Conservation (phyloP, 2,113 vertebrate species). For the Cyanistes caeruleus region DNA sequence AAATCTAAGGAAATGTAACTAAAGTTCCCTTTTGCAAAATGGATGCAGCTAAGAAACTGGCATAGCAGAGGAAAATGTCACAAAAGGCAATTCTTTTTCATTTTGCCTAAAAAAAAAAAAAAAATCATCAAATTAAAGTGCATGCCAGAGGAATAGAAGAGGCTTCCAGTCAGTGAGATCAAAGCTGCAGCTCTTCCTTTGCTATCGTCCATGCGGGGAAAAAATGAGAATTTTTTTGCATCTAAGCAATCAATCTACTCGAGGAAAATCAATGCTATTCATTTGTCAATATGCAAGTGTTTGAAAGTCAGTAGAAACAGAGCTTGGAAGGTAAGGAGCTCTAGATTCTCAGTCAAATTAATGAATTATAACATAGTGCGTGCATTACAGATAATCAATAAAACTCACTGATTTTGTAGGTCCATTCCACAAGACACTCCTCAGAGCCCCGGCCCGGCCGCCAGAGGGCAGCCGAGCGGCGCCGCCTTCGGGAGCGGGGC, state of each 20-base stretch:
- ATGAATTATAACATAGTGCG: not conserved
- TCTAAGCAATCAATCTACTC: not conserved
- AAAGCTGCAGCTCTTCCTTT: constrained; percentile 28
- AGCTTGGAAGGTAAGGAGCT: not conserved
- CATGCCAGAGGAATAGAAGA: not conserved
- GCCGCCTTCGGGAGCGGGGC: not conserved
- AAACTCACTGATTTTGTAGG: not conserved
- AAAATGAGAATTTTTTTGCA: not conserved
- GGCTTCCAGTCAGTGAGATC: not conserved
- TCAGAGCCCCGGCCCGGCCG: not conserved
- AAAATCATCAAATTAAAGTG: not conserved
- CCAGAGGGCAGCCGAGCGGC: constrained; percentile 2
- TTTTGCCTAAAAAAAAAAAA: not conserved
- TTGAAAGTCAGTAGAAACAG: not conserved
- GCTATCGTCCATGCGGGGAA: not conserved
- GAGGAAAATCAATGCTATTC: not conserved
- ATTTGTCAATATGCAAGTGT: not conserved
- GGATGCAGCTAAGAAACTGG: not conserved
- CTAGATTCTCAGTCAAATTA: not conserved
- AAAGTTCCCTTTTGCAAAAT: not conserved
- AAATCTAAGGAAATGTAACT: not conserved
- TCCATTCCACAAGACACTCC: not conserved
- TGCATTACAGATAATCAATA: not conserved
- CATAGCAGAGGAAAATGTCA: not conserved
- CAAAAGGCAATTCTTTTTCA: constrained; percentile 1